Base-by-base conservation (phyloP, 2,113 vertebrate species). In the Corythoichthys haematopterus region DNA sequence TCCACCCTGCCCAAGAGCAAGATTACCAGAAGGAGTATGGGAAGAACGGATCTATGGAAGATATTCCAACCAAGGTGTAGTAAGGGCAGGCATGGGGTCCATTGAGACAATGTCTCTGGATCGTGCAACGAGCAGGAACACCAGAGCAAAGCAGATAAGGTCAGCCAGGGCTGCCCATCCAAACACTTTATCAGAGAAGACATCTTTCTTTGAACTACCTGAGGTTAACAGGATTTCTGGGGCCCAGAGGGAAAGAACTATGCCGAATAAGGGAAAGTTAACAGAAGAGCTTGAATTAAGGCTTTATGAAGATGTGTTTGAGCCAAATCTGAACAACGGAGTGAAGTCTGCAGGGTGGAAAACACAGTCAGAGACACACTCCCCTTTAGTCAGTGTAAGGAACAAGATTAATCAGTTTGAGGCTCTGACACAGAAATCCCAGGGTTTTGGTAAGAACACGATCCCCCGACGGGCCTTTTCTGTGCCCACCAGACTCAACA, bases 331-430 rank as follows among this genome's bases (percentile, higher is more conserved):
- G 58, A 85, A 75, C 48, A 68, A 53, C 4, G 57, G 59, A 36
- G 0, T 35, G 15, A 80, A 80, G 66, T 45, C 57, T 56, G 35
- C 3, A 43, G 75, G 71, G 45, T 58, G 1, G 56, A 86, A 76
- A 14, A 68, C 2, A 43, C 5, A 66, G 11, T 20, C 70, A 35
- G 71, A 66, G n/a, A 65, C 63, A 5, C 33, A 51, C 0, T 65
- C 70, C 8, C 74, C 81, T 2, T n/a, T 68, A 33, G 79, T 81
- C 48, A 90, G 84, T 10, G 92, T 93, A 62, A 88, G 79, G 60
- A 93, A 88, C 56, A 92, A 87, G 72, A 93, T 93, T 64, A 83
- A 69, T 68, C 89, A 89, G 76, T 93, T 91, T 70, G 92, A 93
- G 69, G 80, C 85, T 52, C 74, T 93, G 70, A 79, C 88, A 36